Evolutionary conservation across 2,888 invertebrate species (phyloP).

Genomic region (Caenorhabditis japonica): DNA sequence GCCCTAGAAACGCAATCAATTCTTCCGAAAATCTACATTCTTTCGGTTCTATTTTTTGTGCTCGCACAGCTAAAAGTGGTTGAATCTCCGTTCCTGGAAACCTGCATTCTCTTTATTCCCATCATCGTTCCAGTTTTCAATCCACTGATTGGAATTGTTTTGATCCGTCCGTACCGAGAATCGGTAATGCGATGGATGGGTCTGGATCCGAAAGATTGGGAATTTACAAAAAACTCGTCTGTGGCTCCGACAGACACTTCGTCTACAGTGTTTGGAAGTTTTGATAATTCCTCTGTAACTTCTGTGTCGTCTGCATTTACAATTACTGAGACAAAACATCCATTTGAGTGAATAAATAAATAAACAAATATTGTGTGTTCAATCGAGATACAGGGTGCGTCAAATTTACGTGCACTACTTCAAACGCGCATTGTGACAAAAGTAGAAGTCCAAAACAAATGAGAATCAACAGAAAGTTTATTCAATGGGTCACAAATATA

Average conservation of each 20-base stretch:
- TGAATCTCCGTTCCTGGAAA: slow-evolving; percentile 27
- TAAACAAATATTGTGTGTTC: not conserved
- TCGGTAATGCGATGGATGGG: slow-evolving; percentile 12
- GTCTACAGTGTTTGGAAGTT: slow-evolving; percentile 34
- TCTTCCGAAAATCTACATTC: slow-evolving; percentile 5
- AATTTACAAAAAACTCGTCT: slow-evolving; percentile 14
- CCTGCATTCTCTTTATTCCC: slow-evolving; percentile 18
- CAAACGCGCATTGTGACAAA: too few relatives aligned
- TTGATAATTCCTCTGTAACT: slow-evolving; percentile 19
- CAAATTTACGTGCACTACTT: too few relatives aligned
- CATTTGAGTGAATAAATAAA: slow-evolving; percentile 21
- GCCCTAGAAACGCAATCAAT: slow-evolving; percentile 19
- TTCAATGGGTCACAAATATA: too few relatives aligned
- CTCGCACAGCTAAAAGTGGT: slow-evolving; percentile 11
- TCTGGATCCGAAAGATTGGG: slow-evolving; percentile 32
- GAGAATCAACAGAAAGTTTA: too few relatives aligned
- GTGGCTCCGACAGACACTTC: slow-evolving; percentile 20
- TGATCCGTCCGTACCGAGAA: slow-evolving; percentile 33
- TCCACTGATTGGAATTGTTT: slow-evolving; percentile 7
- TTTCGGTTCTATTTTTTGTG: slow-evolving; percentile 9
- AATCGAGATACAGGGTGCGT: too few relatives aligned
- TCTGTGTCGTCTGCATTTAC: slow-evolving; percentile 30
- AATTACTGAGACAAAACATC: slow-evolving; percentile 6
- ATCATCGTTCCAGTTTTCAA: slow-evolving; percentile 25
- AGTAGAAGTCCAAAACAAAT: too few relatives aligned